These are phyloP conservation scores for Danaus melanippus DNA, from an alignment of 1,140 invertebrate genomes.

Conservation along the genomic window DNA sequence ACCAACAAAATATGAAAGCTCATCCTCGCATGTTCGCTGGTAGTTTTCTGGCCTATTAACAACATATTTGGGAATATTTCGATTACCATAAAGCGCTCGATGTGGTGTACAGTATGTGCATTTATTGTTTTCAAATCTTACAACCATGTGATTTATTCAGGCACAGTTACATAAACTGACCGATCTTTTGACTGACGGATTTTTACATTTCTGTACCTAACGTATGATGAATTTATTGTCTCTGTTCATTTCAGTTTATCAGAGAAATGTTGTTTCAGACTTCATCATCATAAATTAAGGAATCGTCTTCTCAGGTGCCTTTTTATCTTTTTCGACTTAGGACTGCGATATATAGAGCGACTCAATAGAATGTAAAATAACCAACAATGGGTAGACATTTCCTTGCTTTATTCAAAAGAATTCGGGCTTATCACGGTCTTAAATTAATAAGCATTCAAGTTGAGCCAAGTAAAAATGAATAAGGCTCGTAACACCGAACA, in stretches of 20 bases:
- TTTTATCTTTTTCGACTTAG: slow-evolving; percentile 4
- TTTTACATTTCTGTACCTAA: no score
- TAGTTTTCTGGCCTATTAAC: slow-evolving; percentile 66
- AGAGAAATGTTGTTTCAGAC: no score
- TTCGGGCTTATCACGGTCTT: slow-evolving; percentile 68
- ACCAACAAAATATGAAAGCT: slow-evolving; percentile 64
- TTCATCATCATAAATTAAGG: no score
- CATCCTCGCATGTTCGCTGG: slow-evolving; percentile 64
- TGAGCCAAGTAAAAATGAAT: slow-evolving; percentile 72
- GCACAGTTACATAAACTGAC: slow-evolving; percentile 12
- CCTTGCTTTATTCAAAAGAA: slow-evolving; percentile 65
- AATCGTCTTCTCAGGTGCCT: no score
- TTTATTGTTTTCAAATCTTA: slow-evolving; percentile 42
- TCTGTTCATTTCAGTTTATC: no score
- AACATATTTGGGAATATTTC: slow-evolving; percentile 71
- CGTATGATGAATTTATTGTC: no score
- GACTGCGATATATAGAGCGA: slow-evolving; percentile 20
- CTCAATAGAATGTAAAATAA: slow-evolving; percentile 62
- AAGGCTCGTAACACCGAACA: slow-evolving; percentile 68
- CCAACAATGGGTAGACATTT: slow-evolving; percentile 65
- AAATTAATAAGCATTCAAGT: slow-evolving; percentile 72
- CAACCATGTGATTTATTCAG: slow-evolving; percentile 20
- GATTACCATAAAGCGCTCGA: slow-evolving; percentile 70
- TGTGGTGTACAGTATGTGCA: slow-evolving; percentile 59
- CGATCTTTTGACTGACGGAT: no score